A percentile compares a stretch with the other conserved stretches of the same genome.
phyloP scores from a whole-genome alignment of 92 coral and sea anemone genomes.

The Umimayanthus kanabou region DNA sequence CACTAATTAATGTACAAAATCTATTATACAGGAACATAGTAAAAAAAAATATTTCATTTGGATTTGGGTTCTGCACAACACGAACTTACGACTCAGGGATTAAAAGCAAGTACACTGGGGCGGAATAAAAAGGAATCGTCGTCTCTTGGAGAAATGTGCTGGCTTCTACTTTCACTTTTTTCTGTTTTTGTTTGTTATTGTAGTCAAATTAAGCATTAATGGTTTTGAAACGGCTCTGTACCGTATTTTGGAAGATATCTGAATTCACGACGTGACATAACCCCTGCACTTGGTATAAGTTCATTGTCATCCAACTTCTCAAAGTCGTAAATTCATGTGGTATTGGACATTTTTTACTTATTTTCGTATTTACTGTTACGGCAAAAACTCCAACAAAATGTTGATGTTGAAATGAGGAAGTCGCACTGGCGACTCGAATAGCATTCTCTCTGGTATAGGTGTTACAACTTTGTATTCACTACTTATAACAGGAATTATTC shows the following conservation, averaged over 20 bases:
- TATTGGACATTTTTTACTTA: background rate
- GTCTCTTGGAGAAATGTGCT: background rate
- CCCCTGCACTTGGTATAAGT: background rate
- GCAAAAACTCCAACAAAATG: background rate
- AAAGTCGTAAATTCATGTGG: slow-evolving; percentile 18
- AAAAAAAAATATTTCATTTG: slow-evolving; percentile 30
- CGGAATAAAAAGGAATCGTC: too few relatives aligned
- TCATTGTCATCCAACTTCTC: background rate
- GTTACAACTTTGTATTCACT: background rate
- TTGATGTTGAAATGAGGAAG: slow-evolving; percentile 5
- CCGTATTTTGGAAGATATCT: background rate
- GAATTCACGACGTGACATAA: background rate
- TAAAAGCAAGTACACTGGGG: background rate
- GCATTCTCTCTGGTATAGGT: background rate
- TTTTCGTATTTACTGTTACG: background rate
- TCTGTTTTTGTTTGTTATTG: background rate
- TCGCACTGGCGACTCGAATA: background rate
- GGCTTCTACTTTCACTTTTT: background rate
- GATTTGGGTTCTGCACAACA: slow-evolving; percentile 6
- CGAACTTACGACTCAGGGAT: background rate
- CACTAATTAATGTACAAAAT: slow-evolving; percentile 8
- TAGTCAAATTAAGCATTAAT: background rate
- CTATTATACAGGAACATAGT: slow-evolving; percentile 21
- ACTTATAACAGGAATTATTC: background rate
- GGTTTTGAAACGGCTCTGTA: background rate